Evolutionary conservation across 2,888 invertebrate species (phyloP).

Genomic region (Athripsodes cinereus): DNA sequence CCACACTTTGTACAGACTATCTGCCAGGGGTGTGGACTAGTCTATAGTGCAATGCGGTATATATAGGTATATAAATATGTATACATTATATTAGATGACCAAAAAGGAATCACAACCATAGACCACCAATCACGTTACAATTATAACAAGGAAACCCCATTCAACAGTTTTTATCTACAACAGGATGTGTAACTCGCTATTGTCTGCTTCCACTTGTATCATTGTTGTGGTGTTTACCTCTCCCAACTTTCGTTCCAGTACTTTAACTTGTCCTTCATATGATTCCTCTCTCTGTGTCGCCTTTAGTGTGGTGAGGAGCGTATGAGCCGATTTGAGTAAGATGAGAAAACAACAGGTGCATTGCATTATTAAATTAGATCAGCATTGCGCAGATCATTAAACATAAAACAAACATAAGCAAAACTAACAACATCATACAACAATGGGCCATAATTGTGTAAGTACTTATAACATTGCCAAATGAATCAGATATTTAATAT

Average conservation of each 20-base stretch:
- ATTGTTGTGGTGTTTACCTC: conserved; percentile 64
- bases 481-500: too few relatives aligned
- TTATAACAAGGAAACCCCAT: not conserved
- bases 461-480: too few relatives aligned
- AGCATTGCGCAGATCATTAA: too few relatives aligned
- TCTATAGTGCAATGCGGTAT: too few relatives aligned
- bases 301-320: conserved; percentile 51
- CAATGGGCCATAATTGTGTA: too few relatives aligned
- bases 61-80: not conserved
- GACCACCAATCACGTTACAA: too few relatives aligned
- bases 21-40: too few relatives aligned
- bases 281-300: conserved; percentile 94
- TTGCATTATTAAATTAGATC: too few relatives aligned
- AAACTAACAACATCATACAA: too few relatives aligned
- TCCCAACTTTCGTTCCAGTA: conserved; percentile 82
- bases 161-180: not conserved
- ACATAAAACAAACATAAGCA: too few relatives aligned
- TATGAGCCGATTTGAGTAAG: not conserved
- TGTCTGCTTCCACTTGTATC: conserved; percentile 11
- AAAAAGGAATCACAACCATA: not conserved
- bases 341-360: not conserved
- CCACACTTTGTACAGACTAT: too few relatives aligned
- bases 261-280: conserved; percentile 85
- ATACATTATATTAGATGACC: not conserved
- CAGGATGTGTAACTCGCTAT: conserved; percentile 23